Evolutionary conservation across 2,797 vertebrate genomes (phyloP), one percentile per base, ranked within the genome.

Genomic region (Malacoraja senta): DNA sequence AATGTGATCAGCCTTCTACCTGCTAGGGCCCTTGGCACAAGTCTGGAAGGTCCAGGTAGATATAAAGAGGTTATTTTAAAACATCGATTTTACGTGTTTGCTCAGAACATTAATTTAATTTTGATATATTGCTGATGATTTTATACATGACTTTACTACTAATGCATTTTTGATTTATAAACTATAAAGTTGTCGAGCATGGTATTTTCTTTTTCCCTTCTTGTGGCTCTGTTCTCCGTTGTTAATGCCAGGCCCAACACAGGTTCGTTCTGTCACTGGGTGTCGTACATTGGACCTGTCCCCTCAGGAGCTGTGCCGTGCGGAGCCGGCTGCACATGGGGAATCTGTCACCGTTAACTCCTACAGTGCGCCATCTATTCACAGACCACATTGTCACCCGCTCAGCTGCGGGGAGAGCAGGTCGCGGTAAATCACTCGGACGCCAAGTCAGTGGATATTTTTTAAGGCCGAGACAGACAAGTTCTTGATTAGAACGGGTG

Each of bases 131-230:
- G 35, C 17, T 38, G 78, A 79, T 79, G 78, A 79, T 79, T 79
- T 79, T 79, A 79, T 38, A 79, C 78, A 79, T 79, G 77, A 35
- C 78, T 38, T 79, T 79, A 79, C 77, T 79, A 35, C 78, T 79
- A 79, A 79, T 79, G 78, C 35, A 79, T 17, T 79, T 79, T 79
- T 79, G 78, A 79, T 38, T 79, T 79, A 35, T 15, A 79, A 79
- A 79, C 77, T 32, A 12, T 79, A 35, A 79, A 35, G n/a, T 38
- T 38, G 35, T 19, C 17, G 35, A 38, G 78, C 32, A 38, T 38
- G 13, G 3, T 19, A 79, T 15, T 32, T 26, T 77, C 29, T 32
- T 32, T 79, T 79, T 38, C 3, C 35, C 78, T 79, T 79, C 35
- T 79, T 38, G 78, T 19, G 35, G 32, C 15, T 19, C 35, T 6